Evolutionary conservation across 2,888 invertebrate species (phyloP).

Genomic region (Rutpela maculata): DNA sequence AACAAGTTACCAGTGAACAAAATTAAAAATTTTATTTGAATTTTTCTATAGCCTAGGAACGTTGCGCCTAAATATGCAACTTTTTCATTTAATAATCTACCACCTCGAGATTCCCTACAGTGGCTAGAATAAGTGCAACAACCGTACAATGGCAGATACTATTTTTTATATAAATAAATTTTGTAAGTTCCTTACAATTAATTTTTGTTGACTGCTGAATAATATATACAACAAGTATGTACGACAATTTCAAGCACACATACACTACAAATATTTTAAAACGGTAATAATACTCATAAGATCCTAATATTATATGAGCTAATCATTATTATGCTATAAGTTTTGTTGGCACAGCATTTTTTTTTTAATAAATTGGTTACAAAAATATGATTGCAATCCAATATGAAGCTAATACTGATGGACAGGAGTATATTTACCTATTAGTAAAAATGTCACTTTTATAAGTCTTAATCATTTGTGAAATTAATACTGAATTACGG

Average conservation of each 20-base stretch:
- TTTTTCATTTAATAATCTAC: not conserved
- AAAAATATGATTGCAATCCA: constrained; percentile 71
- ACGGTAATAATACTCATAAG: constrained; percentile 33
- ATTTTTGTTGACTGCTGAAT: constrained; percentile 24
- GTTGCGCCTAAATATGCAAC: not conserved
- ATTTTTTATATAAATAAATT: not conserved
- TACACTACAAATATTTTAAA: constrained; percentile 42
- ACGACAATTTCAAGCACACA: constrained; percentile 60
- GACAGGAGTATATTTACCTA: constrained; percentile 62
- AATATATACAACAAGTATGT: constrained; percentile 54
- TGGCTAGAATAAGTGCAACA: not conserved
- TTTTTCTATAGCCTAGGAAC: too few species aligned
- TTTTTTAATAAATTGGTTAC: constrained; percentile 67
- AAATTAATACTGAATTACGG: constrained; percentile 34
- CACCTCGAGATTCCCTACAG: not conserved
- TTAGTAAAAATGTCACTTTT: constrained; percentile 57
- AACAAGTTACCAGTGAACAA: too few species aligned
- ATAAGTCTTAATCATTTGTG: constrained; percentile 51
- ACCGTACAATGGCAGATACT: not conserved
- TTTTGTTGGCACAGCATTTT: constrained; percentile 68
- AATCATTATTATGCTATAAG: constrained; percentile 51
- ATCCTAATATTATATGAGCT: constrained; percentile 47
- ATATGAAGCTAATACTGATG: constrained; percentile 68
- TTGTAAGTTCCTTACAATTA: constrained; percentile 17
- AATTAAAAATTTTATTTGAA: too few species aligned